Evolutionary conservation across 1,140 invertebrate genomes (phyloP), one percentile per base, ranked within the genome.

Genomic region (Drosophila nannoptera): DNA sequence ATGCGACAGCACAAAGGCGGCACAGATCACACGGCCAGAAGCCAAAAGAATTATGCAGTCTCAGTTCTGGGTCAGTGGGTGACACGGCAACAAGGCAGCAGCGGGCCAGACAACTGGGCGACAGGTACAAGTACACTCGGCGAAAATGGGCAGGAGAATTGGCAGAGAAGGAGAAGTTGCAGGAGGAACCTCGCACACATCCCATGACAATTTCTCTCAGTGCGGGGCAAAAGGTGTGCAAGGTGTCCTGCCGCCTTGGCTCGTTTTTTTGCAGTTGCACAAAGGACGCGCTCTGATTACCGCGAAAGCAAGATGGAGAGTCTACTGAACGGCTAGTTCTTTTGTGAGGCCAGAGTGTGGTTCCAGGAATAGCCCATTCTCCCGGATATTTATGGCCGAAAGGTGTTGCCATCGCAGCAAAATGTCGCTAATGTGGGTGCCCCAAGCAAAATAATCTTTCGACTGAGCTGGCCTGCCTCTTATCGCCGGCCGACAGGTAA

Each of bases 211-310:
- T 54, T 71, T 66, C 7, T 58, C 22, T 7, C 29, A 60, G 55
- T 66, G 69, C 8, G 35, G 29, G 35, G 35, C 6, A 53, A 9
- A 66, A 66, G 71, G 63, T 69, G 54, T 35, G 78, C 61, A 82
- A 67, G 45, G 61, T 72, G 22, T 66, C 40, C 16, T 50, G 35
- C 8, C 4, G 35, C 22, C 12, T 46, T 52, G 38, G 53, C 54
- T 46, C 36, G n/a, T 12, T 42, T 64, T 82, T 82, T 83, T 73
- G 78, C 78, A 81, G 77, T 84, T 84, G 75, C 76, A 67, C 76
- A 78, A 75, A 72, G 70, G 55, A 72, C 77, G 68, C 55, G 77
- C 75, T 84, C 78, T 83, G 80, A 83, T 83, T 83, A 62, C 46
- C 69, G 40, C 59, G 40, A 76, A 64, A 73, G 48, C 50, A 33